Base-by-base conservation (phyloP, 2,113 vertebrate genomes). In the Glaucidium brasilianum region DNA sequence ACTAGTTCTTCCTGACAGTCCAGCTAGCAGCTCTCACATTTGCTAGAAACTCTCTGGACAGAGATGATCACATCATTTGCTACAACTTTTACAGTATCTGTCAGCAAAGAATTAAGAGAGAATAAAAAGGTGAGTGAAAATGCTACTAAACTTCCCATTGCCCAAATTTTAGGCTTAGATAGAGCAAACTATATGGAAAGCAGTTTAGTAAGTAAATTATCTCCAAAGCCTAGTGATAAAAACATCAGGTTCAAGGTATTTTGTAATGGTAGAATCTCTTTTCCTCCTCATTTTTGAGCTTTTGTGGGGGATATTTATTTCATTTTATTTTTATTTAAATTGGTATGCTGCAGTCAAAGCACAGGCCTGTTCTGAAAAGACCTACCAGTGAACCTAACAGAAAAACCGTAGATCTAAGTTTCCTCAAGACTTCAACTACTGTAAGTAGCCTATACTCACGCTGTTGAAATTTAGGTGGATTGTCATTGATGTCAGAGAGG, bases 401-500 rank as follows among this genome's bases (percentile, higher is more conserved):
- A 58, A 2, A 7, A 83, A 15, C 5, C 41, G 9, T 9, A 43
- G 9, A 53, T 45, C 15, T 71, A 60, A 78, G 50, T 50, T 79
- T 86, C 34, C 22, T 86, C 25, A 72, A 22, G 22, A 26, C 2
- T 53, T 72, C 34, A 88, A 63, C 66, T 30, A n/a, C 18, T 67
- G 29, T 37, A 30, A 47, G 60, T 9, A 45, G 5, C 22, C 34
- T 91, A 15, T 97, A 98, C 99, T 99, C 97, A 99, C 99, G 98
- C 75, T 99, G 98, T 93, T 98, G 98, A 98, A 99, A 99, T 82
- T 98, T 98, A 35, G 99, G 99, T 41, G 99, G 99, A 30, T 99
- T 99, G 97, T 99, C 99, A 93, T 99, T 99, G 92, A 99, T 90
- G 53, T 99, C 99, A 1, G 98, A 99, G 73, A 99, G 98, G 76